Conservation (phyloP, 2,888 invertebrate species). For the Zelleria hepariella region DNA sequence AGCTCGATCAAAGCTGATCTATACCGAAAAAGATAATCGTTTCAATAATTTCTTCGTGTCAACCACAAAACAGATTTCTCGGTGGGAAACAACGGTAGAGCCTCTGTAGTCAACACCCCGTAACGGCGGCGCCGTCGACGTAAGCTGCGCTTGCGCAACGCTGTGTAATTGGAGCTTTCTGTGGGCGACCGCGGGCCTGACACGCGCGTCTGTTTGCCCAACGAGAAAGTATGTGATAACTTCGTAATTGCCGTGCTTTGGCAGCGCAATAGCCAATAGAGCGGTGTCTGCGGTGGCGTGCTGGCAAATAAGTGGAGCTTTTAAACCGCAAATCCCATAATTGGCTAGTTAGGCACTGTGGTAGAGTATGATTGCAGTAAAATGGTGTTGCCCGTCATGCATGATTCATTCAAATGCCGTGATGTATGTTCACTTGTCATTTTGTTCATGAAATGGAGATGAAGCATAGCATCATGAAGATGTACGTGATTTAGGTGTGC, state of each 20-base stretch:
- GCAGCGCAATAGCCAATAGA: not conserved
- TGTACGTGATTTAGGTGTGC: no score
- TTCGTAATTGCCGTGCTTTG: not conserved
- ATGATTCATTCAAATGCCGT: no score
- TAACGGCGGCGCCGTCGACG: not conserved
- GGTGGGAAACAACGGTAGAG: not conserved
- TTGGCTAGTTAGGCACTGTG: not conserved
- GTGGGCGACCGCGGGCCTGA: not conserved
- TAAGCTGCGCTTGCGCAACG: constrained; percentile 1
- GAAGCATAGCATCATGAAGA: no score
- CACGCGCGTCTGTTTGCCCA: not conserved
- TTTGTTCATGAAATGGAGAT: no score
- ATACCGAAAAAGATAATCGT: no score
- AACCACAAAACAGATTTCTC: no score
- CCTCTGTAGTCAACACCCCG: not conserved
- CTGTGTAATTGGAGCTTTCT: constrained; percentile 2
- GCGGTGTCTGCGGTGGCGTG: no score
- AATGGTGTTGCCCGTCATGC: no score
- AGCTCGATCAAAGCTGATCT: no score
- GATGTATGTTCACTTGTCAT: no score
- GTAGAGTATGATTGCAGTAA: not conserved
- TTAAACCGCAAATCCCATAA: not conserved
- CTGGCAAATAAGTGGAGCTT: not conserved
- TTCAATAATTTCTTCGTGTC: no score
- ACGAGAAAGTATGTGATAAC: not conserved